Percentiles rank a stretch among this genome's conserved stretches.
These are phyloP conservation scores for Vandiemenella viatica DNA, from an alignment of 2,888 invertebrate genomes.

Conservation along the genomic window DNA sequence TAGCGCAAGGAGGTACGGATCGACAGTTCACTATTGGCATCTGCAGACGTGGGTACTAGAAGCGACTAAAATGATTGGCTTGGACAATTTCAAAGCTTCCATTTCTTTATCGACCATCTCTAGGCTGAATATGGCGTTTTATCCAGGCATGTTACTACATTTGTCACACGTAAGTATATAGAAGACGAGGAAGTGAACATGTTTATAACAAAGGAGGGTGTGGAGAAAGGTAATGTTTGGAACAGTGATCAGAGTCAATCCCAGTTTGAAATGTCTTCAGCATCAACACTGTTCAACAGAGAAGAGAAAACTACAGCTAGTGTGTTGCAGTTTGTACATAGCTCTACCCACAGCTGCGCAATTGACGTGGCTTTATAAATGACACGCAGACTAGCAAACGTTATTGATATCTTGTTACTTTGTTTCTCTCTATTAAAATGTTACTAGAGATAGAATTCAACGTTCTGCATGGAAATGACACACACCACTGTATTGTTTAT, in stretches of 20 bases:
- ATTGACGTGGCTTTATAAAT: background rate
- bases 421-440: too few relatives aligned
- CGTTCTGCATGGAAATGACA: too few relatives aligned
- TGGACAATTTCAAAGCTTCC: constrained; percentile 2
- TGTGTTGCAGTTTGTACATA: background rate
- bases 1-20: background rate
- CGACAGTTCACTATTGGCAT: background rate
- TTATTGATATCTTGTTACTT: too few relatives aligned
- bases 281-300: constrained; percentile 2
- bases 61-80: background rate
- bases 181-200: constrained; percentile 13
- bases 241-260: constrained; percentile 4
- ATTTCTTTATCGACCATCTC: constrained; percentile 2
- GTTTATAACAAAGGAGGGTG: constrained; percentile 35
- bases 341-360: background rate
- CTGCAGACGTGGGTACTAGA: constrained; percentile 2
- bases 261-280: constrained; percentile 1
- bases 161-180: too few relatives aligned
- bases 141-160: constrained; percentile 1
- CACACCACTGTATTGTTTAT: too few relatives aligned
- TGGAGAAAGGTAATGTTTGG: constrained; percentile 24
- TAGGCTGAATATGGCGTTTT: background rate
- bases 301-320: background rate
- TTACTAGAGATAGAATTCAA: too few relatives aligned
- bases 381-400: background rate